phyloP scores from a whole-genome alignment of 2,113 vertebrate genomes.

The Rhynchomys soricoides region DNA sequence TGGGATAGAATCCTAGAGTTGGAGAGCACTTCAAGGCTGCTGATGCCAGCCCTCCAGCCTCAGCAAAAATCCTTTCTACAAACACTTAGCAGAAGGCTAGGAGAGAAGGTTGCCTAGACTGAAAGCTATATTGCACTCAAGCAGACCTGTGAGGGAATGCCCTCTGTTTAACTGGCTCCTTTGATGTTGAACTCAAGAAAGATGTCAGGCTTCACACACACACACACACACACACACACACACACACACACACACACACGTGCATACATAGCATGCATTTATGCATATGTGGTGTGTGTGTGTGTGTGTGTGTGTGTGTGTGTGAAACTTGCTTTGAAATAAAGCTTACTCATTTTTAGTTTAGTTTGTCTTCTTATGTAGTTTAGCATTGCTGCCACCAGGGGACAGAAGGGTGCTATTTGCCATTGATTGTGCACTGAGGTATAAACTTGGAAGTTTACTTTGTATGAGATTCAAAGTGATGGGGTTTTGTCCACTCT shows the following conservation, averaged over 20 bases:
- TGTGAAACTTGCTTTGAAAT: conserved; percentile 19
- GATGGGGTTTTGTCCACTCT: not conserved
- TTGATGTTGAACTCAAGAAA: conserved; percentile 30
- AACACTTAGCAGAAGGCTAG: not conserved
- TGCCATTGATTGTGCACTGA: not conserved
- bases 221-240: not conserved
- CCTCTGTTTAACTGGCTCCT: not conserved
- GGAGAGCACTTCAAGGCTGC: not conserved
- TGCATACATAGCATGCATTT: not conserved
- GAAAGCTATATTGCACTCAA: not conserved
- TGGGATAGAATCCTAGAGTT: not conserved
- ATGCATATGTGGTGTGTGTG: not conserved
- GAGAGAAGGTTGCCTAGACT: not conserved
- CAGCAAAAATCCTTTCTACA: conserved; percentile 14
- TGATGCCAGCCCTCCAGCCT: not conserved
- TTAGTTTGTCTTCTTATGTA: conserved; percentile 23
- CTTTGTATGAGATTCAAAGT: not conserved
- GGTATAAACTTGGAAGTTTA: not conserved
- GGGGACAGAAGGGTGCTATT: conserved; percentile 58
- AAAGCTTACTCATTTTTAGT: not conserved
- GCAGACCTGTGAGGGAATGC: not conserved
- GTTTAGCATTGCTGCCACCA: conserved; percentile 56
- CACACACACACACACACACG: not conserved
- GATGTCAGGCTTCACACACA: not conserved
- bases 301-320: too few species aligned